Evolutionary conservation across 2,113 vertebrate genomes (phyloP), one percentile per base, ranked within the genome.

Genomic region (Campylorhamphus procurvoides): DNA sequence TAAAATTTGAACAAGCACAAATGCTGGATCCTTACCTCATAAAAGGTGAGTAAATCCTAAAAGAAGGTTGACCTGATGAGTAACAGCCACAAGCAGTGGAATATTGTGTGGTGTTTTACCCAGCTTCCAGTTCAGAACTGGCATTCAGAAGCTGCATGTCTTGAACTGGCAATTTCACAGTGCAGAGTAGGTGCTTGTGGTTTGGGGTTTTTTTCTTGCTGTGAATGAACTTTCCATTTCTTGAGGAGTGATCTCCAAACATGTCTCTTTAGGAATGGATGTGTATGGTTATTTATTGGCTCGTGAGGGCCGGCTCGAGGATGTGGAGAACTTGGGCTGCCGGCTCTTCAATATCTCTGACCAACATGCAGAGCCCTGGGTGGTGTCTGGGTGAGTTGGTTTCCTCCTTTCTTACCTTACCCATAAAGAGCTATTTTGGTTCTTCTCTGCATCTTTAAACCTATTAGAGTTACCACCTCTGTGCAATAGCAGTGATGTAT

Each of bases 21-120:
- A 99, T 99, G 99, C 91, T 99, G 96, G 99, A 99, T 96, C 99
- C 99, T 6, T 99, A 99, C 95, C 98, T 99, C 50, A 99, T 99
- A 96, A 99, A 99, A 98, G 99, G 99, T 99, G 82, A 90, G 91
- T 79, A 40, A 87, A 79, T 68, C 47, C 52, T 91, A 24, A 81
- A 47, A 56, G 25, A 77, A 62, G 11, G 4, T 31, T 46, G 22
- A 40, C 27, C 15, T 62, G 40, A 14, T 37, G 33, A 29, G 29
- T 49, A 58, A 28, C 35, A 77, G 63, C n/a, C 74, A 6, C 76
- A 11, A 9, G 35, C 29, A 77, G 55, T 47, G 4, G 6, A 47
- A 52, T n/a, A 1, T 22, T 46, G 18, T 37, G 1, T 40, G 5
- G 60, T 85, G 52, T 59, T 71, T 31, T 37, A 29, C 19, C 9